Evolutionary conservation across 2,888 invertebrate genomes (phyloP), one percentile per base, ranked within the genome.

Genomic region (Epinotia demarniana): DNA sequence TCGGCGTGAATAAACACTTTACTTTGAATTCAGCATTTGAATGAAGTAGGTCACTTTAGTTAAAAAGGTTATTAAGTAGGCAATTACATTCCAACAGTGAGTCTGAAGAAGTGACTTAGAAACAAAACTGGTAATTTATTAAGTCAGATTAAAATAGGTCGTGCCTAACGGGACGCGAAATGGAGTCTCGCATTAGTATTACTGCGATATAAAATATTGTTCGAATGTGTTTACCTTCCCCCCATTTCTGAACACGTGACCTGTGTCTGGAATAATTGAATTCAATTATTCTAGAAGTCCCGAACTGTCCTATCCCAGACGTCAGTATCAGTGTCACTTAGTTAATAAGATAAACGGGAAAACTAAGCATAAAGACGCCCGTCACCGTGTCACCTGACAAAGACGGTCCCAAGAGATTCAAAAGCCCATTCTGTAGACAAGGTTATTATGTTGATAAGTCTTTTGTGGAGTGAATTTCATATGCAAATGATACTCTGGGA

Each of bases 381-480:
- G 53, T 66, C 75, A 53, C 61, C 68, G n/a, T 33, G 66, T 71
- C 71, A 75, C 27, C 33, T 72, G 75, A 75, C 75, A 75, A 75
- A 60, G 64, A 49, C 12, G 9, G 33, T 16, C 57, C 74, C 69
- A 67, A 57, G 75, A 71, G 71, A 75, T 46, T 75, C 71, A 46
- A 75, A 70, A 62, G 75, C 66, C 71, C 46, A 75, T 75, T 75
- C 64, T 71, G 61, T 62, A 60, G 69, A 75, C 70, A 75, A 75
- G 72, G 71, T 75, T 75, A 71, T 75, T 75, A 75, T 71, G 71
- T 66, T 71, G 70, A 71, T 74, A 74, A 74, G 75, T 71, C 70
- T 71, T 72, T 75, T 75, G 71, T 75, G 43, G 67, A 68, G 18
- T 66, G 60, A 23, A 70, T 57, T 75, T 62, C 60, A 66, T 23